Percentiles rank a stretch among this genome's conserved stretches.
Evolutionary conservation across 1,140 invertebrate species (phyloP).

Genomic region (Papilio dardanus): DNA sequence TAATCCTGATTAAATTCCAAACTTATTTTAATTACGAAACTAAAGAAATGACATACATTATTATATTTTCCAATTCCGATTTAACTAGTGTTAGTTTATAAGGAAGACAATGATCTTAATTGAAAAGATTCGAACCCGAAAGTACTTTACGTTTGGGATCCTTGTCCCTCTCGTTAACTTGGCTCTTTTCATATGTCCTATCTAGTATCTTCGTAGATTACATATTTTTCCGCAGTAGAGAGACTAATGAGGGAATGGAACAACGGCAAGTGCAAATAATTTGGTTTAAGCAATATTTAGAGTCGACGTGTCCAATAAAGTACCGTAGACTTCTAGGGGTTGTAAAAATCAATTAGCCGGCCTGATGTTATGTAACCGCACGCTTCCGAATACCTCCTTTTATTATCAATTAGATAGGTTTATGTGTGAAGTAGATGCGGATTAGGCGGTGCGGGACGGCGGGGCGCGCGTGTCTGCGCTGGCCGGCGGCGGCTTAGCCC

Average conservation of each 20-base stretch:
- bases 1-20: not conserved
- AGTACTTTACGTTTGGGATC: not conserved
- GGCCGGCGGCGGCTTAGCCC: constrained; percentile 66
- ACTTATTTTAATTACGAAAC: no score
- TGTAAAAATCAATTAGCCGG: constrained; percentile 77
- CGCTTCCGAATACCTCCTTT: constrained; percentile 71
- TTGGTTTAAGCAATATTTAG: constrained; percentile 67
- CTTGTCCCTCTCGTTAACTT: not conserved
- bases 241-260: not conserved
- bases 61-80: not conserved
- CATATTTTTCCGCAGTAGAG: constrained; percentile 38
- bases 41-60: not conserved
- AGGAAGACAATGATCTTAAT: not conserved
- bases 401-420: constrained; percentile 81
- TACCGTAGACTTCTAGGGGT: constrained; percentile 56
- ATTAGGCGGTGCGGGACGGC: constrained; percentile 65
- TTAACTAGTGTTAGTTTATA: not conserved
- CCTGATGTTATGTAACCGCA: constrained; percentile 72
- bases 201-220: constrained; percentile 46
- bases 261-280: constrained; percentile 48
- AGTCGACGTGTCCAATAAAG: constrained; percentile 58
- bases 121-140: not conserved
- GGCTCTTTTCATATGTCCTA: not conserved
- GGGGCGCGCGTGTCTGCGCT: constrained; percentile 68
- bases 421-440: constrained; percentile 75